Evolutionary conservation across 2,113 vertebrate species (phyloP), one percentile per base, ranked within the genome.

Genomic region (Podarcis muralis): DNA sequence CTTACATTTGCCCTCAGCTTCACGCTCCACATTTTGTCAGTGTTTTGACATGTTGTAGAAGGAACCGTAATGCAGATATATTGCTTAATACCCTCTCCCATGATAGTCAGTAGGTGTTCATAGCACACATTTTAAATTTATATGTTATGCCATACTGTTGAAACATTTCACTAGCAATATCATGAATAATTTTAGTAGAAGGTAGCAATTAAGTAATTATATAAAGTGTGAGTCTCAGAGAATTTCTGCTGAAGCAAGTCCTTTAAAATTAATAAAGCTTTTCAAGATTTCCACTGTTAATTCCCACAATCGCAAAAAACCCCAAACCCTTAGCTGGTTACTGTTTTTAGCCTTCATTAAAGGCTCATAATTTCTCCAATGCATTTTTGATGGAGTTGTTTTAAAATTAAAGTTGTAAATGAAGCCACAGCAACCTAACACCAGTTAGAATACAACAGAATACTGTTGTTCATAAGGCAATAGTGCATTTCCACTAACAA

Each of bases 1-100:
- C 92, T 89, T 68, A 57, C 0, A 0, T 93, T 89, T 90, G n/a
- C 88, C 89, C 76, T 82, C 91, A 92, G 89, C 48, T 86, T 92
- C 80, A 85, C 77, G 75, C 89, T 86, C 84, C 81, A 92, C n/a
- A 91, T 30, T 72, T 40, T 93, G 85, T 87, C 81, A 89, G 48
- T 81, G 62, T 90, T 90, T 86, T 86, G 88, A 86, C 78, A 90
- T 22, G 11, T 40, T 68, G 72, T 77, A 30, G 65, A 76, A 81
- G 32, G 7, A 83, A 76, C 66, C 53, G 71, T 93, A 87, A 78
- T 86, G 72, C 72, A 76, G 88, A 86, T 85, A 48, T 65, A 53
- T 12, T 62, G 72, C 79, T 32, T 76, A 81, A 83, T 43, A 92
- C 83, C 32, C 0, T 62, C 53, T 90, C 74, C 80, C 59, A 23